These are phyloP conservation scores for Cyanoderma ruficeps DNA, from an alignment of 2,113 vertebrate genomes.

Conservation along the genomic window DNA sequence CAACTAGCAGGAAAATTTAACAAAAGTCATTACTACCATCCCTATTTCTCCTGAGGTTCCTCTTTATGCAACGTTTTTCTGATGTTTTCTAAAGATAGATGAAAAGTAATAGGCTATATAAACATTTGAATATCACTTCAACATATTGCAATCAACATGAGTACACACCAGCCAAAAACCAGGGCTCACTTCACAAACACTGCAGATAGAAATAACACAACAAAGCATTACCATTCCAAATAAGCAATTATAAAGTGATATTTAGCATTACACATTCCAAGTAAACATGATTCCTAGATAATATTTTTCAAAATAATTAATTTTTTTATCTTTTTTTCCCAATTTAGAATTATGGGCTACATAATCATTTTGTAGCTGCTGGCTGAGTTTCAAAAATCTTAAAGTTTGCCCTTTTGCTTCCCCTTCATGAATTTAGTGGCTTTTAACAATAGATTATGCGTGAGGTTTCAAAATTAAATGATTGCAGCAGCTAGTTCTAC, in stretches of 20 bases:
- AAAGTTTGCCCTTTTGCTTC: neutral
- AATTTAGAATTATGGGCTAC: neutral
- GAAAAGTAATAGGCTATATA: neutral
- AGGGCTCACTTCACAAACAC: neutral
- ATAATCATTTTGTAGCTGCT: neutral
- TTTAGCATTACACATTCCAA: neutral
- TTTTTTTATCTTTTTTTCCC: neutral
- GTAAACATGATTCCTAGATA: neutral
- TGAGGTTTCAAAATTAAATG: neutral
- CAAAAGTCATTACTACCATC: neutral
- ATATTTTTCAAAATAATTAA: neutral
- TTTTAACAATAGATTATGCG: neutral
- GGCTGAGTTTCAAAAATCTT: neutral
- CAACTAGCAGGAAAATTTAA: neutral
- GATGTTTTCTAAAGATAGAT: neutral
- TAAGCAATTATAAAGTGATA: neutral
- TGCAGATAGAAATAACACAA: neutral
- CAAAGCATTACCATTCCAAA: neutral
- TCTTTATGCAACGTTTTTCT: neutral
- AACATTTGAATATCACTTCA: neutral
- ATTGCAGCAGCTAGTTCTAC: neutral
- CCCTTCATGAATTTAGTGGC: neutral
- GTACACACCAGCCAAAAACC: neutral
- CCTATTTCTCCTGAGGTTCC: neutral
- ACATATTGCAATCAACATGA: neutral